Base-by-base conservation (phyloP, 2,797 vertebrate genomes). In the Orientallactaga sibirica region DNA sequence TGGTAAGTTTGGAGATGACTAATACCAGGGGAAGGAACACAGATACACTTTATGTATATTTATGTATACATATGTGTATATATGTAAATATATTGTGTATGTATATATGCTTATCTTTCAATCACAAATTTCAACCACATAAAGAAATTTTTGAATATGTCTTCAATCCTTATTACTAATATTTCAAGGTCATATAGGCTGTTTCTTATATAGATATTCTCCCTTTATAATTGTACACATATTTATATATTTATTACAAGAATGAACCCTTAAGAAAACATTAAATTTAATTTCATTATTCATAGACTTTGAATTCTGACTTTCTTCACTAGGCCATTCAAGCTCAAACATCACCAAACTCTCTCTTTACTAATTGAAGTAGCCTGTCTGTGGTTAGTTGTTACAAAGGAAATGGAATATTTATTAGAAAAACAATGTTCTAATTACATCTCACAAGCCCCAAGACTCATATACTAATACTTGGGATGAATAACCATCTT, bases 151-250 rank as follows among this genome's bases (percentile, higher is more conserved):
- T 79, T 64, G 43, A 81, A 16, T 90, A 16, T n/a, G 25, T 58
- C 25, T 70, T 6, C 78, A 27, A 80, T 37, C 22, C 88, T 73
- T 78, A 62, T 90, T 48, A 20, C n/a, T 92, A 64, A 73, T 6
- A 92, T 88, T 91, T 93, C 52, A 92, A 88, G 73, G 61, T n/a
- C 62, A 74, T 25, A 88, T 79, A 79, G 76, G 27, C 15, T 37
- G 3, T 52, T 88, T 29, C n/a, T 52, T 25, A 61, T 20, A 20
- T 68, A 66, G 29, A 29, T 73, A 76, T 19, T 93, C 91, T 64
- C 24, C n/a, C 37, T 62, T 16, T 70, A 15, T 64, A 84, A 66
- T 67, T 75, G 68, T 25, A 58, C 64, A 41, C 22, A 22, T 61
- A 68, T 61, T 61, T 86, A 55, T 48, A 71, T 55, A 41, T 68